Evolutionary conservation across 2,113 vertebrate species (phyloP).

Genomic region (Grallaria varia): DNA sequence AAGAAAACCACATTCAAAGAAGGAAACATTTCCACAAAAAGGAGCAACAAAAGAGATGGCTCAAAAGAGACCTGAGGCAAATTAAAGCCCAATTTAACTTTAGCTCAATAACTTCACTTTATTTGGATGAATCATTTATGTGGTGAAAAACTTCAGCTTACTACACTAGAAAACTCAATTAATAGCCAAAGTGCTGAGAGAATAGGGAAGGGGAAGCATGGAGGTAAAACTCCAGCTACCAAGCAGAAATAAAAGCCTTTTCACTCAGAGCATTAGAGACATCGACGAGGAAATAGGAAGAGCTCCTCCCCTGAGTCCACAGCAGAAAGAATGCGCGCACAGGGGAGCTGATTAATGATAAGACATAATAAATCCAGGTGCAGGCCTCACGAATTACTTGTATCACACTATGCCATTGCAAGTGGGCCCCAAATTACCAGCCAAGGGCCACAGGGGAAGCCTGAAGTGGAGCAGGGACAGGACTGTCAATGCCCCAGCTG

Average conservation of each 20-base stretch:
- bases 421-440: background rate
- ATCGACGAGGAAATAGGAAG: background rate
- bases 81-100: constrained; percentile 76
- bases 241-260: constrained; percentile 54
- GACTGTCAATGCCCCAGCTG: background rate
- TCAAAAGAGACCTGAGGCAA: constrained; percentile 66
- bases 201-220: background rate
- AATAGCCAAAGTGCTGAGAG: constrained; percentile 58
- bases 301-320: background rate
- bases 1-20: background rate
- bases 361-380: background rate
- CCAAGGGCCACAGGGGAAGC: background rate
- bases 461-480: background rate
- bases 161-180: constrained; percentile 60
- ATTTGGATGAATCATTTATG: constrained; percentile 74
- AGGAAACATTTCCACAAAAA: constrained; percentile 47
- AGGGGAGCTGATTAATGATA: background rate
- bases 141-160: constrained; percentile 66
- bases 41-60: constrained; percentile 24
- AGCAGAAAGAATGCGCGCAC: background rate
- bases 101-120: constrained; percentile 73
- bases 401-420: background rate
- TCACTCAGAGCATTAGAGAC: background rate
- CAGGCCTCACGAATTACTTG: background rate
- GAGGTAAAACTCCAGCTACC: constrained; percentile 19